A percentile compares a stretch with the other conserved stretches of the same genome.
These are phyloP conservation scores for Salminus brasiliensis DNA, from an alignment of 2,113 vertebrate genomes.

Conservation along the genomic window DNA sequence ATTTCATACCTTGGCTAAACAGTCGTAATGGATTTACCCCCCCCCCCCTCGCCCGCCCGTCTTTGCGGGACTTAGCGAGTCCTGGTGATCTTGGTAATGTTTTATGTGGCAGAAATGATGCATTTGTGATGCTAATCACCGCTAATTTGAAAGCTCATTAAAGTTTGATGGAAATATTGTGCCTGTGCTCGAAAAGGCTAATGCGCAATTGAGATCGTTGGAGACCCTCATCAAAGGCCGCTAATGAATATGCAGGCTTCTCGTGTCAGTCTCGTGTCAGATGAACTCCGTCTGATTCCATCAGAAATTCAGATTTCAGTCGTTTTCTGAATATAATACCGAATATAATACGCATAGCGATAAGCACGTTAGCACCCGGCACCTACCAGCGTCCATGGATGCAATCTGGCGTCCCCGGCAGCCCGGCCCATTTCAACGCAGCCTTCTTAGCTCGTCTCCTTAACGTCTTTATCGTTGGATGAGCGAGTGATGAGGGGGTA, in stretches of 20 bases:
- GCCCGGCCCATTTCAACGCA: slow-evolving; percentile 1
- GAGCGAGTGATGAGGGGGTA: slow-evolving; percentile 29
- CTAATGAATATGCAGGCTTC: slow-evolving; percentile 25
- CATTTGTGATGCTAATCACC: slow-evolving; percentile 48
- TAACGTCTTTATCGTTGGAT: slow-evolving; percentile 31
- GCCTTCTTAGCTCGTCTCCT: background rate
- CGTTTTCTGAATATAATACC: too few relatives aligned
- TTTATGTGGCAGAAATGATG: slow-evolving; percentile 35
- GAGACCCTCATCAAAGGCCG: slow-evolving; percentile 16
- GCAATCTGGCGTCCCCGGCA: background rate
- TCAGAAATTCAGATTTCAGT: background rate
- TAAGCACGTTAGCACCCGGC: background rate
- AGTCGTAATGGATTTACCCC: slow-evolving; percentile 35
- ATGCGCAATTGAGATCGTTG: slow-evolving; percentile 1
- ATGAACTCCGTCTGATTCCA: background rate
- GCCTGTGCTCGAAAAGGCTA: slow-evolving; percentile 9
- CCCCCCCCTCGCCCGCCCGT: too few relatives aligned
- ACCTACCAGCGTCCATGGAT: slow-evolving; percentile 7
- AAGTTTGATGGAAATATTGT: slow-evolving; percentile 25
- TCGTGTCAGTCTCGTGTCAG: background rate
- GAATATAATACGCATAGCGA: background rate
- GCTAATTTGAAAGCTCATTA: slow-evolving; percentile 53
- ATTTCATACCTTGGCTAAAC: slow-evolving; percentile 56
- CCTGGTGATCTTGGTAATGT: slow-evolving; percentile 28
- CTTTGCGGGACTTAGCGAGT: slow-evolving; percentile 28